phyloP scores from a whole-genome alignment of 2,888 invertebrate species.

The Pachliopta kotzebuea region DNA sequence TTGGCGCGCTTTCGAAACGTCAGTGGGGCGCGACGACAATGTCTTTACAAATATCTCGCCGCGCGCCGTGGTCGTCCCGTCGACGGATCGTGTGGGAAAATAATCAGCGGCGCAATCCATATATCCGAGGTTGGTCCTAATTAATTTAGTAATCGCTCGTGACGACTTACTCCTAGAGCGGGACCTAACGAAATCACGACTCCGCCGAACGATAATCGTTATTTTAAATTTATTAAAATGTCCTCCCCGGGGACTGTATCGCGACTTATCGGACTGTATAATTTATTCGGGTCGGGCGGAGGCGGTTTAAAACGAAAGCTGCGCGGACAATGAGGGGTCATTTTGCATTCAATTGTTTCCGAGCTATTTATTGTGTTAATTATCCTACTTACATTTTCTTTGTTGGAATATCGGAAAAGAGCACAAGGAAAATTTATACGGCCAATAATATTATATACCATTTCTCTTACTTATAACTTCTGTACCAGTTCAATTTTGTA shows the following conservation, averaged over 20 bases:
- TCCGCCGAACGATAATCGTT: constrained; percentile 78
- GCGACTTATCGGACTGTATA: constrained; percentile 77
- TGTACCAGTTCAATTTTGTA: too few relatives aligned
- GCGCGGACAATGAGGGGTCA: constrained; percentile 58
- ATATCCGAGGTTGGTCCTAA: constrained; percentile 72
- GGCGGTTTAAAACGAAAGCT: constrained; percentile 68
- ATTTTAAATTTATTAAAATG: constrained; percentile 81
- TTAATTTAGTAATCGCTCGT: constrained; percentile 81
- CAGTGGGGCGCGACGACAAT: constrained; percentile 48
- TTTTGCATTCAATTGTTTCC: constrained; percentile 28
- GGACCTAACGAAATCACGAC: constrained; percentile 80
- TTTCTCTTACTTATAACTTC: too few relatives aligned
- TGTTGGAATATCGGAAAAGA: too few relatives aligned
- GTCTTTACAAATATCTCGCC: constrained; percentile 62
- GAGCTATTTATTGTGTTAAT: constrained; percentile 24
- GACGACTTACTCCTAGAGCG: constrained; percentile 77
- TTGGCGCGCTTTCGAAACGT: constrained; percentile 12
- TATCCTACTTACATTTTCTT: constrained; percentile 7
- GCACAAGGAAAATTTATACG: too few relatives aligned
- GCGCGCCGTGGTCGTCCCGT: constrained; percentile 47
- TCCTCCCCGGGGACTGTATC: constrained; percentile 79
- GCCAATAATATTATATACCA: too few relatives aligned
- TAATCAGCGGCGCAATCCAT: constrained; percentile 75
- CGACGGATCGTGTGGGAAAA: constrained; percentile 76
- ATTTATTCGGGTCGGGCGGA: constrained; percentile 71